Evolutionary conservation across 1,140 invertebrate genomes (phyloP), one percentile per base, ranked within the genome.

Genomic region (Ganaspis sp.): DNA sequence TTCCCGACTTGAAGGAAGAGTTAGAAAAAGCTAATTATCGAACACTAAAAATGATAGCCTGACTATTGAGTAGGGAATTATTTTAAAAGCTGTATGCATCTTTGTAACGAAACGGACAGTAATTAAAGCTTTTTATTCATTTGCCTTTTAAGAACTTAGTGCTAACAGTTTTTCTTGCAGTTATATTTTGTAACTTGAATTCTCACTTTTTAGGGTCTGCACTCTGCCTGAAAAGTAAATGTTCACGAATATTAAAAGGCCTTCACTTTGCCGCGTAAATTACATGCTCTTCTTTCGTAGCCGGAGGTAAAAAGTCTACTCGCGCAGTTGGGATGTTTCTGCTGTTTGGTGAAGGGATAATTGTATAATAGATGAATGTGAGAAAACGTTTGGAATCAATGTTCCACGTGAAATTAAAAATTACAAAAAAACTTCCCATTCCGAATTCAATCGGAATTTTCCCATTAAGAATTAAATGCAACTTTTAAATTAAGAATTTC

Each of bases 351-450:
- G 72, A 83, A 83, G 78, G 85, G 87, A 88, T 88, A 88, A 88
- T 87, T 87, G 85, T 78, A 85, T 87, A 87, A 88, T 85, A 84
- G 86, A 88, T 85, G 86, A 82, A 88, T 85, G 82, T 75, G 82
- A 80, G 73, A 83, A 75, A 81, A 80, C 79, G n/a, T n/a, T n/a
- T 80, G 75, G 81, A 86, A 86, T 82, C 81, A 83, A 84, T 84
- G 82, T 40, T 40, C 38, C 8, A n/a, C n/a, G n/a, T n/a, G n/a
- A n/a, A n/a, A n/a, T n/a, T n/a, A n/a, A n/a, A n/a, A n/a, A n/a
- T n/a, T n/a, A n/a, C n/a, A n/a, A n/a, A n/a, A n/a, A n/a, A n/a
- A n/a, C n/a, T n/a, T n/a, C n/a, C n/a, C n/a, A n/a, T n/a, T n/a
- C n/a, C n/a, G n/a, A n/a, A n/a, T n/a, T n/a, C n/a, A n/a, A n/a